Conservation (phyloP, 2,113 vertebrate species). For the Cyanoramphus novaezelandiae region DNA sequence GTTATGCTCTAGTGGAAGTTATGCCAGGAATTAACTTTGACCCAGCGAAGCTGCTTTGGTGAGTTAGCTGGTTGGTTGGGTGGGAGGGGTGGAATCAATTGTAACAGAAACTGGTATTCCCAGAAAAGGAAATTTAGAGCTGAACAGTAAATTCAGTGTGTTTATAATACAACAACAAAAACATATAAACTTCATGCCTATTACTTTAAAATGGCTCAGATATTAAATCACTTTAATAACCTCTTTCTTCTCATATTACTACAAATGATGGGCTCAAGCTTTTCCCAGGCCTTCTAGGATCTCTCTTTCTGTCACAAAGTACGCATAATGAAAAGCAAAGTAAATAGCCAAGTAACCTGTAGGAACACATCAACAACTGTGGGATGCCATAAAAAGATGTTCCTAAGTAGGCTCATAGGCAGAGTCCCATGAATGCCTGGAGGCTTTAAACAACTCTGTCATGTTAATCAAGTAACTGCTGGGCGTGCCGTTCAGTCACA, state of each 20-base stretch:
- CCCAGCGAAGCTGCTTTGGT: background rate
- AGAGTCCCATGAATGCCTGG: background rate
- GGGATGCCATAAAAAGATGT: background rate
- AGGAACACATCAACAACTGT: background rate
- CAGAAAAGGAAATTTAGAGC: slow-evolving; percentile 54
- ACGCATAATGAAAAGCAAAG: background rate
- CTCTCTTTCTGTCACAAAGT: background rate
- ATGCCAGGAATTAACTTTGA: background rate
- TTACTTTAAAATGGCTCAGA: slow-evolving; percentile 16
- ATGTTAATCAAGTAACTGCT: background rate
- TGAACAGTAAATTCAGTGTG: slow-evolving; percentile 36
- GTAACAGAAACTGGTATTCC: slow-evolving; percentile 58
- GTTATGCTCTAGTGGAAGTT: background rate
- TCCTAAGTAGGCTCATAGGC: background rate
- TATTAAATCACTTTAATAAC: slow-evolving; percentile 31
- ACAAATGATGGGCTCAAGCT: background rate
- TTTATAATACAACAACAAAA: slow-evolving; percentile 44
- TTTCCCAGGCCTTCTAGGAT: slow-evolving; percentile 57
- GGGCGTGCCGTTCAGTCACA: background rate
- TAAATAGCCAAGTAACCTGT: slow-evolving; percentile 13
- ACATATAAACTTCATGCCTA: background rate
- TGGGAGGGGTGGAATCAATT: slow-evolving; percentile 3
- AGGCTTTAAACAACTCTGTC: background rate
- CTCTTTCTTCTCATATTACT: slow-evolving; percentile 38
- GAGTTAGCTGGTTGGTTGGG: background rate